Evolutionary conservation across 2,797 vertebrate genomes (phyloP), one percentile per base, ranked within the genome.

Genomic region (Siniperca undulata): DNA sequence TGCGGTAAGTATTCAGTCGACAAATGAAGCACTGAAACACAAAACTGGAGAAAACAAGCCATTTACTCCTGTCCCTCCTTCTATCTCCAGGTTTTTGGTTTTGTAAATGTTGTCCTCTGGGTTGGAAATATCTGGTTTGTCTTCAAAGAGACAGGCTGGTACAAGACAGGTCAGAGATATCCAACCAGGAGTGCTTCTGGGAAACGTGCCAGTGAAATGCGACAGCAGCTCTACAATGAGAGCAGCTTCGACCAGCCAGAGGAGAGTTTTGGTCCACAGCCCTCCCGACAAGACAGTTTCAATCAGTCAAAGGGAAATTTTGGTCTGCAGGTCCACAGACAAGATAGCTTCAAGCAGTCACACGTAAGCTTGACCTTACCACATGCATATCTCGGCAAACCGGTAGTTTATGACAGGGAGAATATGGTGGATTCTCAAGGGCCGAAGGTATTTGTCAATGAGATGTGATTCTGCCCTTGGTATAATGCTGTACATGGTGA

Each of bases 101-200:
- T 98, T 89, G 95, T 99, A 86, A 99, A 99, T 84, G 97, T 98
- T 85, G 91, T 97, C 91, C 97, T 99, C 61, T 99, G 99, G 99
- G 97, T 96, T 87, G 99, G 99, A 89, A 99, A 99, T 89, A 99
- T 99, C 92, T 99, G 99, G 99, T 99, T 99, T 94, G 98, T 99
- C 89, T 99, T 99, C 94, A 99, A 99, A 94, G 99, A 99, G 94
- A 99, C 98, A 0, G 97, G 98, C 75, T 98, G 99, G 97, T 98
- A 99, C 85, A 98, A 98, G 90, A 97, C 97, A 0, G 96, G 97
- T 81, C 97, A 97, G 90, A 94, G 97, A 59, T 97, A 98, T 69
- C 80, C 97, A 3, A 95, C 95, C 0, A 97, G 98, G 82, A 95
- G 90, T 10, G 90, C 96, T 22, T 97, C 97, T 88, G 97, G 97